Percentiles rank a stretch among this genome's conserved stretches.
Conservation (phyloP, 1,140 invertebrate species). For the Drosophila tani region DNA sequence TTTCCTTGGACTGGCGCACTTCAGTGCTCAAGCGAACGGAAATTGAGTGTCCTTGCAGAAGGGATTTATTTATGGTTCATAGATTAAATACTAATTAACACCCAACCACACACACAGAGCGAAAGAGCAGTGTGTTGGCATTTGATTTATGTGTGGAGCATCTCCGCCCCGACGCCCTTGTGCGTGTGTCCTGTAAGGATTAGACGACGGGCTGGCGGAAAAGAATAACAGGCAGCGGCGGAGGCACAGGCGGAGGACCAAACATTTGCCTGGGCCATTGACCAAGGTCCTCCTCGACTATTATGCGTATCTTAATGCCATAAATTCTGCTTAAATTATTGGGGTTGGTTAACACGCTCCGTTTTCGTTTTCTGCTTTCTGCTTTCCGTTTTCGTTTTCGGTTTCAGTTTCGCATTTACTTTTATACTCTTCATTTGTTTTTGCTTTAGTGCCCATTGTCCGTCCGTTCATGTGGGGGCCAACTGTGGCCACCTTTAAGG, state of each 20-base stretch:
- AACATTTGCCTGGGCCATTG: slow-evolving; percentile 77
- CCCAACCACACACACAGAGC: slow-evolving; percentile 49
- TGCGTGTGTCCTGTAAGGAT: slow-evolving; percentile 70
- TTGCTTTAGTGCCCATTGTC: slow-evolving; percentile 54
- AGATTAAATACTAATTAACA: slow-evolving; percentile 84
- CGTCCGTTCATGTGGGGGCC: slow-evolving; percentile 36
- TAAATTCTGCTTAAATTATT: slow-evolving; percentile 84
- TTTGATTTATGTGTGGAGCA: slow-evolving; percentile 74
- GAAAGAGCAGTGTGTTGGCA: slow-evolving; percentile 48
- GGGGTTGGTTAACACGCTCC: slow-evolving; percentile 75
- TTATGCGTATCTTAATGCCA: slow-evolving; percentile 79
- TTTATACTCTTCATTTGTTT: slow-evolving; percentile 71
- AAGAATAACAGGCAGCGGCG: slow-evolving; percentile 38
- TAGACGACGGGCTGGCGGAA: slow-evolving; percentile 57
- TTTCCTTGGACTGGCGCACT: slow-evolving; percentile 16
- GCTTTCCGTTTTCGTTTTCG: slow-evolving; percentile 40
- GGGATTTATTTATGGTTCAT: slow-evolving; percentile 83
- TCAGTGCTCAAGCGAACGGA: slow-evolving; percentile 52
- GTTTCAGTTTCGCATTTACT: slow-evolving; percentile 64
- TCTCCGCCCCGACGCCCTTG: slow-evolving; percentile 40
- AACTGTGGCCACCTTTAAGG: slow-evolving; percentile 43
- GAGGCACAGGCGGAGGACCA: slow-evolving; percentile 24
- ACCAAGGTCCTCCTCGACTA: slow-evolving; percentile 60
- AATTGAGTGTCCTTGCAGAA: slow-evolving; percentile 76
- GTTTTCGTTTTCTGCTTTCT: slow-evolving; percentile 31